Evolutionary conservation across 1,140 invertebrate genomes (phyloP).

Genomic region (Brachystomella parvula): DNA sequence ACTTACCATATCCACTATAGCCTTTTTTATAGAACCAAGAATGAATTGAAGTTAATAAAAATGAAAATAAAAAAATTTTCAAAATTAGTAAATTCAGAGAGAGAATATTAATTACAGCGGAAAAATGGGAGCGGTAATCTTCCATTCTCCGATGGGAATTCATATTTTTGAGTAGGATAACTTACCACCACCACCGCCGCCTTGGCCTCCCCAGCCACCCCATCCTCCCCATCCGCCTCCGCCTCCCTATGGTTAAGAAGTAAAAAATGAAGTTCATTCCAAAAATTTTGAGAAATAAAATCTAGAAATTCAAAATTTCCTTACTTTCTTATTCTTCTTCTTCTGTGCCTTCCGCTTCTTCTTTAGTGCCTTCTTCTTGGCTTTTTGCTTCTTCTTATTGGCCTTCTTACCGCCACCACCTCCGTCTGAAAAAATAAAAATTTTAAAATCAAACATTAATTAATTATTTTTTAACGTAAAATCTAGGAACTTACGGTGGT

Average conservation of each 20-base stretch:
- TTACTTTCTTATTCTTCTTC: conserved; percentile 7
- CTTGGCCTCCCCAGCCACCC: neutral
- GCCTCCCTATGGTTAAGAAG: conserved; percentile 2
- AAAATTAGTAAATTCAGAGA: neutral
- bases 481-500: conserved; percentile 23
- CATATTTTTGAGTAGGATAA: no score
- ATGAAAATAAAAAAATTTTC: neutral
- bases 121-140: neutral
- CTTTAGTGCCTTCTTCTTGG: conserved; percentile 35
- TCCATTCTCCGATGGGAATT: neutral
- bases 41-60: conserved; percentile 1
- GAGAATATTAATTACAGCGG: neutral
- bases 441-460: neutral
- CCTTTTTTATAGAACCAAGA: no score
- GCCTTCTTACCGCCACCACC: conserved; percentile 25
- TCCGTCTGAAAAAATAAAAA: neutral
- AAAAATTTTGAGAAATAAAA: neutral
- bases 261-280: neutral
- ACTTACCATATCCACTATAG: no score
- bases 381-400: conserved; percentile 28
- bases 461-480: neutral
- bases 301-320: neutral
- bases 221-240: conserved; percentile 20
- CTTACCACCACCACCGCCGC: conserved; percentile 7
- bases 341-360: conserved; percentile 15